Evolutionary conservation across 2,888 invertebrate species (phyloP), one percentile per base, ranked within the genome.

Genomic region (Erebia ligea): DNA sequence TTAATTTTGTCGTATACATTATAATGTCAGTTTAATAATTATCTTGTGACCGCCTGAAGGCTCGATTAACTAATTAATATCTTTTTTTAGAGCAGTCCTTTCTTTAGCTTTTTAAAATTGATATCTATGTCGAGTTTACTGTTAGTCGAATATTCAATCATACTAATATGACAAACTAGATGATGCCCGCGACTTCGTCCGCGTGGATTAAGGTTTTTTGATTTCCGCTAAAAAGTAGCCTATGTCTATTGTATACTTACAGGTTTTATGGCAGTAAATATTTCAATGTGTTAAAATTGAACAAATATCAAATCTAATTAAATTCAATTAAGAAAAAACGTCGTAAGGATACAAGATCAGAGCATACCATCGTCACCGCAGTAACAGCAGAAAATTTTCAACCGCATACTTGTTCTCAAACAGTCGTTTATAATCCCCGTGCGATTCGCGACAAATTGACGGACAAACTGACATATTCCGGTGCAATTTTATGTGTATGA

Each of bases 361-460:
- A 40, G 11, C 59, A 42, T 62, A n/a, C 48, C 48, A 61, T 15
- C 45, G 11, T 15, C 21, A 13, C 1, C 15, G 48, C 48, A 15
- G n/a, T 21, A 13, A 21, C 15, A 48, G 15, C 8, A 17, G 40
- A 34, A 64, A 54, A 50, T 34, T 54, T 15, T 54, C 25, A 40
- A 40, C 19, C 40, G 34, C 64, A 64, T 64, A 54, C 21, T 64
- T 54, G 34, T 19, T 17, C 6, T 59, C 56, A 72, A 70, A 17
- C 69, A 34, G 61, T 66, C 65, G 58, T 72, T 74, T 70, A 63
- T 62, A 72, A 64, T 72, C 70, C 40, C 34, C 15, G 52, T 56
- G 65, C 70, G 66, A 54, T 34, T 42, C 21, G 48, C 58, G 68
- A 86, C 86, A 85, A 85, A 86, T 86, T 77, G 82, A 76, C 76